phyloP scores from a whole-genome alignment of 2,113 vertebrate genomes.

The Hypanus sabinus region DNA sequence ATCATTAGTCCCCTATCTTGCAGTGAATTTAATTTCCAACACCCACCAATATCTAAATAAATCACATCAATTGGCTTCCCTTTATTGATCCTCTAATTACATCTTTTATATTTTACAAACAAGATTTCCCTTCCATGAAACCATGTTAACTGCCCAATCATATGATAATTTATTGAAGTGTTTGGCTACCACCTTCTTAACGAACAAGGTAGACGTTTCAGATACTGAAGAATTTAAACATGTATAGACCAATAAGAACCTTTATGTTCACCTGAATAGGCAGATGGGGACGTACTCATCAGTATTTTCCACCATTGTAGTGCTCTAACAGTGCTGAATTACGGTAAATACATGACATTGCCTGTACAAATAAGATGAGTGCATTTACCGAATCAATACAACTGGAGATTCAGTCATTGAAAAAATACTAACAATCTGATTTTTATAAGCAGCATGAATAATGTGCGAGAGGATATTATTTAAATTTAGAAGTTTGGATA shows the following conservation, averaged over 20 bases:
- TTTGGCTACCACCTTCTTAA: no score
- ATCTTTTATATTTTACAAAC: no score
- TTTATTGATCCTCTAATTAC: no score
- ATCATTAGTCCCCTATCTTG: no score
- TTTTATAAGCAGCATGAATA: not conserved
- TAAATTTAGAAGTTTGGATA: not conserved
- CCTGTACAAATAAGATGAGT: not conserved
- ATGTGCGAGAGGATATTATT: not conserved
- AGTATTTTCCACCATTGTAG: not conserved
- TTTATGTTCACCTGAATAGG: not conserved
- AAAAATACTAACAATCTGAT: not conserved
- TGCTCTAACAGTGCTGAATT: not conserved
- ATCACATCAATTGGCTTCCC: no score
- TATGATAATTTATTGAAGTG: no score
- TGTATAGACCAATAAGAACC: not conserved
- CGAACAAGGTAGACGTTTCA: not conserved
- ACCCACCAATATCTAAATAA: no score
- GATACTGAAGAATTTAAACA: not conserved
- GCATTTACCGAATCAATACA: not conserved
- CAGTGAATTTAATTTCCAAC: no score
- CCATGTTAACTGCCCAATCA: no score
- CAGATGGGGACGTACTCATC: not conserved
- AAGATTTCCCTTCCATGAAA: no score
- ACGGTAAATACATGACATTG: not conserved
- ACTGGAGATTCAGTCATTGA: not conserved